phyloP scores from a whole-genome alignment of 2,888 invertebrate genomes.

The Athalia cordata region DNA sequence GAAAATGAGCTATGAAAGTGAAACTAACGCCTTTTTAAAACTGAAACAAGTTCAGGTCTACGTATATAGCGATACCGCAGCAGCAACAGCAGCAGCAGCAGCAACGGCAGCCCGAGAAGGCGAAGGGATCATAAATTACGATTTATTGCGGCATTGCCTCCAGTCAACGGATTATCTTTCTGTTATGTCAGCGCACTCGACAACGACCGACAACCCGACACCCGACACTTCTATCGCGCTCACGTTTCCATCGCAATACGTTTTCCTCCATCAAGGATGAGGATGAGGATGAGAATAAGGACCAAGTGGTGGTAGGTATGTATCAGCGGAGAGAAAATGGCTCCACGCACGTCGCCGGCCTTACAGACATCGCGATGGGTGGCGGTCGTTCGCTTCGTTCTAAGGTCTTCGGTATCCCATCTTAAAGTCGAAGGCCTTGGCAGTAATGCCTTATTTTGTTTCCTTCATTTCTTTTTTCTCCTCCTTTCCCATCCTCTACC shows the following conservation, averaged over 20 bases:
- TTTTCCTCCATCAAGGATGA: not conserved
- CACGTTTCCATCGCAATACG: constrained; percentile 35
- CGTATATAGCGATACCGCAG: constrained; percentile 47
- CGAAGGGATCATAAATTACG: constrained; percentile 70
- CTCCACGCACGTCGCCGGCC: constrained; percentile 15
- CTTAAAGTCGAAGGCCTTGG: not conserved
- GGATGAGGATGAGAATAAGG: not conserved
- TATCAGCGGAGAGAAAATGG: not conserved
- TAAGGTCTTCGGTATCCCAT: constrained; percentile 6
- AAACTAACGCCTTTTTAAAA: constrained; percentile 1
- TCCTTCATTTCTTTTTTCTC: not conserved
- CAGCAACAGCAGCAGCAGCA: constrained; percentile 46
- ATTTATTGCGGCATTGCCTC: constrained; percentile 69
- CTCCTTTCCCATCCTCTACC: not conserved
- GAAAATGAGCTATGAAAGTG: no score
- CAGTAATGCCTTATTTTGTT: not conserved
- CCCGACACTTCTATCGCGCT: constrained; percentile 36
- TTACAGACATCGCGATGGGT: constrained; percentile 34
- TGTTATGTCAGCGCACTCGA: constrained; percentile 68
- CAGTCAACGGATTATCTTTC: constrained; percentile 70
- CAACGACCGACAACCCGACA: constrained; percentile 19
- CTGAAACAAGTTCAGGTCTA: constrained; percentile 4
- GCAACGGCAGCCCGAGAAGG: constrained; percentile 50
- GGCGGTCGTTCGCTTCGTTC: constrained; percentile 33
- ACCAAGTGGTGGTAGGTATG: not conserved